Evolutionary conservation across 2,113 vertebrate genomes (phyloP), one percentile per base, ranked within the genome.

Genomic region (Perccottus glenii): DNA sequence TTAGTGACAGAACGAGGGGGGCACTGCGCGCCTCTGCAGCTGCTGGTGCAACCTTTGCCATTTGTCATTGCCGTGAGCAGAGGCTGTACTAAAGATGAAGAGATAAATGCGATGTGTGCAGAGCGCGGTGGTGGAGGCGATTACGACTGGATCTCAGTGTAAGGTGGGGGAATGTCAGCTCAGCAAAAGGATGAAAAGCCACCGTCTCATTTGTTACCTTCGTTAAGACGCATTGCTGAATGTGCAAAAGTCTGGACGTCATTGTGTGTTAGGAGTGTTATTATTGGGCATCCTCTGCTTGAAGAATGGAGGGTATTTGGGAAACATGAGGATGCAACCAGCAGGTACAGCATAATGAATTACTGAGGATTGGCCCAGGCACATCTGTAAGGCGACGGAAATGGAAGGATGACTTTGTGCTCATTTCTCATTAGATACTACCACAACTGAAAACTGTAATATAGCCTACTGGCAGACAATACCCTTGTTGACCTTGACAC

Each of bases 1-100:
- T 88, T 83, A 79, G 63, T 83, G 78, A 85, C 83, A 73, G 73
- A 71, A 64, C 58, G 67, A 78, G 71, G 72, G 49, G 73, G 77
- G 52, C 58, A 36, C 73, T 62, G 49, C 58, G 58, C 35, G 14
- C 61, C 60, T 78, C 60, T 55, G 78, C 57, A 46, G 80, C 60
- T 71, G 50, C 69, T 73, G 27, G 40, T 9, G 50, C 53, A 66
- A 59, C 19, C 64, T 11, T 60, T 45, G 42, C 67, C 50, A 79
- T 88, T 88, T 79, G 63, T 88, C 73, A 84, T 73, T 61, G 60
- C 33, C 2, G 0, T 47, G 55, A 16, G 5, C 50, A 53, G 42
- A 53, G 35, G 73, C 49, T n/a, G 61, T 73, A 56, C 75, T 38
- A 12, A 60, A 80, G 79, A 82, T 83, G 77, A 85, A 82, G 60